phyloP scores from a whole-genome alignment of 2,888 invertebrate species.

The Parnassius orleans region DNA sequence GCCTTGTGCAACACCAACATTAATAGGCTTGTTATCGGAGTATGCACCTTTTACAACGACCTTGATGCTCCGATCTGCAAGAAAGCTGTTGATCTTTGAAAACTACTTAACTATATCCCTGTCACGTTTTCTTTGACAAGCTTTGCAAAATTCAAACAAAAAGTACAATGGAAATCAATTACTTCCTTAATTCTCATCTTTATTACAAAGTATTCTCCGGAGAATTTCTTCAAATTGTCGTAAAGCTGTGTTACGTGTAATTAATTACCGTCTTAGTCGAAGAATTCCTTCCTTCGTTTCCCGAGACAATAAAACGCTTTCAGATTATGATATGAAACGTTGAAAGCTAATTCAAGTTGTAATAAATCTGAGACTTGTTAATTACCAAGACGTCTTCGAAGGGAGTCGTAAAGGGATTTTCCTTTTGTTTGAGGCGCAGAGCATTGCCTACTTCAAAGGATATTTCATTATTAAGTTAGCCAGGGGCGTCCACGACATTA shows the following conservation, averaged over 20 bases:
- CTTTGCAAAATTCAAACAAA: slow-evolving; percentile 29
- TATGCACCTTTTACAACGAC: no score
- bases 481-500: slow-evolving; percentile 34
- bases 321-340: slow-evolving; percentile 72
- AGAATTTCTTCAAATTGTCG: slow-evolving; percentile 50
- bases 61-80: no score
- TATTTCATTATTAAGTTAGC: slow-evolving; percentile 54
- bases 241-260: slow-evolving; percentile 61
- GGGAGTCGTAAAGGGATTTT: slow-evolving; percentile 56
- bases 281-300: slow-evolving; percentile 41
- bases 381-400: slow-evolving; percentile 55
- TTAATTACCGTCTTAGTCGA: slow-evolving; percentile 53
- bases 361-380: slow-evolving; percentile 74
- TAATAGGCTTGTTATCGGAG: no score
- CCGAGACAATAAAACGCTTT: slow-evolving; percentile 66
- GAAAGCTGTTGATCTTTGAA: no score
- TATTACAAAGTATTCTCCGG: slow-evolving; percentile 48
- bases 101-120: no score
- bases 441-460: slow-evolving; percentile 58
- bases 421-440: slow-evolving; percentile 56
- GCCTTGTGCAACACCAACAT: no score
- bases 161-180: slow-evolving; percentile 47
- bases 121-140: not conserved
- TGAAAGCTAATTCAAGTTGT: slow-evolving; percentile 70
- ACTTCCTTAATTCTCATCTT: slow-evolving; percentile 45